Percentiles rank a stretch among this genome's conserved stretches.
phyloP scores from a whole-genome alignment of 2,797 vertebrate genomes.

The Euthynnus affinis region DNA sequence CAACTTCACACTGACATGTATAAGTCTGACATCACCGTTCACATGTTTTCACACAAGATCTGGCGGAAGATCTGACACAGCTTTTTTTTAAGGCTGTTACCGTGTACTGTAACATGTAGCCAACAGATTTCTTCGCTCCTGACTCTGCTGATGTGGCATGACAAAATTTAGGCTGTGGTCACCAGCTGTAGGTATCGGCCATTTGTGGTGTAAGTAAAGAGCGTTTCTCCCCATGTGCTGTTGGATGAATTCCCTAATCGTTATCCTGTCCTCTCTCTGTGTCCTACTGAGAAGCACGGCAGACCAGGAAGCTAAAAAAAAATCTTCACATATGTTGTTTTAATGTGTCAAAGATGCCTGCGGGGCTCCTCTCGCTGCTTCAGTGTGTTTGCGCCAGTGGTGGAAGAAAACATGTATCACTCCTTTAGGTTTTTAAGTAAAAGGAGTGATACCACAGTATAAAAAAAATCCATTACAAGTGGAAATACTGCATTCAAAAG shows the following conservation, averaged over 20 bases:
- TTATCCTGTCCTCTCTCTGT: constrained; percentile 67
- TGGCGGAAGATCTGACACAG: neutral
- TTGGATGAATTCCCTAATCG: constrained; percentile 67
- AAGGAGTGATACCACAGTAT: neutral
- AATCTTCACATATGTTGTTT: constrained; percentile 73
- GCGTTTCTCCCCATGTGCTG: constrained; percentile 57
- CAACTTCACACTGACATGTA: constrained; percentile 49
- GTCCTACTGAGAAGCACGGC: constrained; percentile 68
- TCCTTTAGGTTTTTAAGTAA: neutral
- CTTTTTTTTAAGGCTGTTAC: neutral
- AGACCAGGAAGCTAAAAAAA: constrained; percentile 65
- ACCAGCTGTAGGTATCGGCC: constrained; percentile 22
- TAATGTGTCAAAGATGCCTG: constrained; percentile 64
- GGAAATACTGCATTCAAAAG: neutral
- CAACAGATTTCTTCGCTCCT: constrained; percentile 4
- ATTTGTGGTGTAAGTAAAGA: constrained; percentile 51
- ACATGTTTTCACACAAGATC: neutral
- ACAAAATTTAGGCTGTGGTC: neutral
- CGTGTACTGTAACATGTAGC: neutral
- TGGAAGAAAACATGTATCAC: neutral
- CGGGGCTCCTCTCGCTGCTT: constrained; percentile 57
- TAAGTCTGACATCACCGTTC: constrained; percentile 22
- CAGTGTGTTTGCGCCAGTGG: constrained; percentile 23
- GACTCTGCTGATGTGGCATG: constrained; percentile 42
- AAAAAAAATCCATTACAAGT: too few relatives aligned